Evolutionary conservation across 2,888 invertebrate species (phyloP).

Genomic region (Luperina nickerlii): DNA sequence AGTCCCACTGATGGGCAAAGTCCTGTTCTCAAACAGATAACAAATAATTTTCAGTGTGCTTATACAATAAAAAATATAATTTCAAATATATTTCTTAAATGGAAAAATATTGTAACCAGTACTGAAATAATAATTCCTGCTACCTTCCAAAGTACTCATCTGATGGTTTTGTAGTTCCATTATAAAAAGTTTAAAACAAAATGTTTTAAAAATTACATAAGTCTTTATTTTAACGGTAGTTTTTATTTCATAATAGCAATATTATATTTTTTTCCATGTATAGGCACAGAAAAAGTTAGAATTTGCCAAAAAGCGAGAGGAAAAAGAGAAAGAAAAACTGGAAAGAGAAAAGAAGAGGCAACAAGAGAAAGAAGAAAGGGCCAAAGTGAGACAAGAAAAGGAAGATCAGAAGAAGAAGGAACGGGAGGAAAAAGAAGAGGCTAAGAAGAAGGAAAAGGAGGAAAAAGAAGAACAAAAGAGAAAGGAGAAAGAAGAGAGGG

Average conservation of each 20-base stretch:
- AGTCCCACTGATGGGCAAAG: not conserved
- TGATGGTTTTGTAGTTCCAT: not conserved
- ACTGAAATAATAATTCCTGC: not conserved
- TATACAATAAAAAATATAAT: not conserved
- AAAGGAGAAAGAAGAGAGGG: slow-evolving; percentile 89
- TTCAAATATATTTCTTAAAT: not conserved
- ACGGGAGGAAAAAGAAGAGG: slow-evolving; percentile 86
- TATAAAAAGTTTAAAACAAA: not conserved
- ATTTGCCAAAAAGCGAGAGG: slow-evolving; percentile 90
- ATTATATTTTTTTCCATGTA: slow-evolving; percentile 19
- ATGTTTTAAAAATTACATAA: not conserved
- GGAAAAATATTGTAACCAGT: not conserved
- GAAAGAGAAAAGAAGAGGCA: slow-evolving; percentile 85
- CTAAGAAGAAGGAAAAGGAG: slow-evolving; percentile 84
- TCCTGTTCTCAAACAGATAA: not conserved
- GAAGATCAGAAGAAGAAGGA: slow-evolving; percentile 83
- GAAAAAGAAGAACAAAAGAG: slow-evolving; percentile 89
- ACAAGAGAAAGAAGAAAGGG: slow-evolving; percentile 87
- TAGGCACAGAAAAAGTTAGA: slow-evolving; percentile 90
- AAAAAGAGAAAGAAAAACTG: slow-evolving; percentile 87
- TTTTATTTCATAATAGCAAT: not conserved
- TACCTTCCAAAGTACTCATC: not conserved
- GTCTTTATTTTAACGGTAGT: not conserved
- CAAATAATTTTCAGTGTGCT: not conserved
- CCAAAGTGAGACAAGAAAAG: slow-evolving; percentile 84